phyloP scores from a whole-genome alignment of 2,797 vertebrate species.

The Myioborus miniatus region DNA sequence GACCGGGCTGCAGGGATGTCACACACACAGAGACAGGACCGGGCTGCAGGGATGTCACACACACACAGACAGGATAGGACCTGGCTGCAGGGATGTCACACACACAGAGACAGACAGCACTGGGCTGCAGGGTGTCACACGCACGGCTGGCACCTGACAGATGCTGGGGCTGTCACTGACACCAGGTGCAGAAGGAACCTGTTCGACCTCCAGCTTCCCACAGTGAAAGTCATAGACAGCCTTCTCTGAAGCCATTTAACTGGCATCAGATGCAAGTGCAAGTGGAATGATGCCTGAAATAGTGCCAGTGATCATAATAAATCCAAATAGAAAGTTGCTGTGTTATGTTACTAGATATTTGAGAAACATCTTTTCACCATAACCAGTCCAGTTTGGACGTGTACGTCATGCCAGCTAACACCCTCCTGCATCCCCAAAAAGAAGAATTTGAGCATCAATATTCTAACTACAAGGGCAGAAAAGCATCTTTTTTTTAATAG shows the following conservation, averaged over 20 bases:
- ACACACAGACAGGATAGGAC: not conserved
- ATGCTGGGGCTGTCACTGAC: not conserved
- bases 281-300: not conserved
- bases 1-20: accelerated
- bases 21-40: no score
- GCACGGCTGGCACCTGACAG: accelerated
- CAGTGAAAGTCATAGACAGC: not conserved
- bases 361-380: not conserved
- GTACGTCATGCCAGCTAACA: not conserved
- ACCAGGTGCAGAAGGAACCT: not conserved
- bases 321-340: not conserved
- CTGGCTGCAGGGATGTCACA: accelerated
- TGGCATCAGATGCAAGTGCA: not conserved
- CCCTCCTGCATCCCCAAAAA: not conserved
- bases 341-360: not conserved
- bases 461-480: not conserved
- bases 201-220: not conserved
- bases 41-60: not conserved
- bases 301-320: not conserved
- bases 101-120: no score
- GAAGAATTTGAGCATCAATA: not conserved
- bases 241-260: not conserved
- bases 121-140: not conserved
- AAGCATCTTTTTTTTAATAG: not conserved
- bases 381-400: not conserved